Percentiles rank a stretch among this genome's conserved stretches.
Conservation (phyloP, 2,797 vertebrate species). For the Jordanella pulchra region DNA sequence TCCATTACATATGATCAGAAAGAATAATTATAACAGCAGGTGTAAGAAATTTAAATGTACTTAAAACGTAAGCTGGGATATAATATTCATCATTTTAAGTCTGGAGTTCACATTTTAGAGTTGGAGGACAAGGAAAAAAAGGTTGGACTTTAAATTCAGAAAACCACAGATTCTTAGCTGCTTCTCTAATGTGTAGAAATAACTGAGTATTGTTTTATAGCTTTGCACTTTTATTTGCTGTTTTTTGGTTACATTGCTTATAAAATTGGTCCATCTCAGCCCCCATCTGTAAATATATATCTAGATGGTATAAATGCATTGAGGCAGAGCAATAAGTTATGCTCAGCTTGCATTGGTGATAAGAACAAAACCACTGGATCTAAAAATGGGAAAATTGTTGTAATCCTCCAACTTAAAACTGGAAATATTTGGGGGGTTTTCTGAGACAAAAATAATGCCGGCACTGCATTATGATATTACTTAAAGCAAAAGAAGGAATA, state of each 20-base stretch:
- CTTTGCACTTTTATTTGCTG: neutral
- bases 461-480: neutral
- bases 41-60: constrained; percentile 1
- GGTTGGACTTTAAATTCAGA: neutral
- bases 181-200: neutral
- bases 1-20: constrained; percentile 6
- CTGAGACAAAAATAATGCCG: neutral
- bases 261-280: neutral
- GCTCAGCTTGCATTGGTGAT: neutral
- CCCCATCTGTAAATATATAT: neutral
- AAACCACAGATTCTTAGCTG: neutral
- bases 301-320: neutral
- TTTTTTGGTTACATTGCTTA: neutral
- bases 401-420: neutral
- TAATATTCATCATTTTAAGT: neutral
- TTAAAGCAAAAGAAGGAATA: neutral
- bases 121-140: neutral
- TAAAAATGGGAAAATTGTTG: neutral
- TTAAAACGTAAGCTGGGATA: neutral
- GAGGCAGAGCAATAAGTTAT: neutral
- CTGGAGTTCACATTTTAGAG: neutral
- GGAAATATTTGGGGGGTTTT: neutral
- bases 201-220: neutral
- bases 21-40: constrained; percentile 6
- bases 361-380: neutral